Evolutionary conservation across 2,113 vertebrate species (phyloP).

Genomic region (Mesoclemmys tuberculata): DNA sequence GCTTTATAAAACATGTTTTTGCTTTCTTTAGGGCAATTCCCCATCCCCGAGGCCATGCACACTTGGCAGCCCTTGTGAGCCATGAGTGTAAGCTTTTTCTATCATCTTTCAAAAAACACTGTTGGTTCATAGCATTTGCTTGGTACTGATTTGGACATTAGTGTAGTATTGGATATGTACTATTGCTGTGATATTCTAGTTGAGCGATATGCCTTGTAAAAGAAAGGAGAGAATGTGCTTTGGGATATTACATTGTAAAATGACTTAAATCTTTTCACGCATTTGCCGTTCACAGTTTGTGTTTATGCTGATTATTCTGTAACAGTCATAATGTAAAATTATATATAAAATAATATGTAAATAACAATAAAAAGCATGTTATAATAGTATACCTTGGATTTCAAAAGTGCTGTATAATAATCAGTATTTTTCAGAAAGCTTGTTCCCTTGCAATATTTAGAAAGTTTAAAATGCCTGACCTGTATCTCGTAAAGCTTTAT

Average conservation of each 20-base stretch:
- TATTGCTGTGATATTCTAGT: neutral
- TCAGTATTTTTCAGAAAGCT: neutral
- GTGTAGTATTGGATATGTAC: neutral
- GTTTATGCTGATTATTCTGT: neutral
- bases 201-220: neutral
- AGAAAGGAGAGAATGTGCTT: neutral
- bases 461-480: neutral
- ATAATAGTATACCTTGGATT: neutral
- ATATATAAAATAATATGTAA: neutral
- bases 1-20: slow-evolving; percentile 10
- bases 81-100: slow-evolving; percentile 90
- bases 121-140: neutral
- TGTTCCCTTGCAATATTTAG: neutral
- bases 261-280: neutral
- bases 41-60: slow-evolving; percentile 96
- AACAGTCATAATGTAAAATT: neutral
- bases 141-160: neutral
- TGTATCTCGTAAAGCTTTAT: neutral
- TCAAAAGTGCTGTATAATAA: neutral
- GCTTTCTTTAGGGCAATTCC: slow-evolving; percentile 90
- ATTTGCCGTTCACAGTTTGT: neutral
- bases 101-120: accelerated
- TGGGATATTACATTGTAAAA: neutral
- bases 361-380: neutral
- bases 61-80: slow-evolving; percentile 94